Conservation (phyloP, 2,888 invertebrate species). For the Cyclophora punctaria region DNA sequence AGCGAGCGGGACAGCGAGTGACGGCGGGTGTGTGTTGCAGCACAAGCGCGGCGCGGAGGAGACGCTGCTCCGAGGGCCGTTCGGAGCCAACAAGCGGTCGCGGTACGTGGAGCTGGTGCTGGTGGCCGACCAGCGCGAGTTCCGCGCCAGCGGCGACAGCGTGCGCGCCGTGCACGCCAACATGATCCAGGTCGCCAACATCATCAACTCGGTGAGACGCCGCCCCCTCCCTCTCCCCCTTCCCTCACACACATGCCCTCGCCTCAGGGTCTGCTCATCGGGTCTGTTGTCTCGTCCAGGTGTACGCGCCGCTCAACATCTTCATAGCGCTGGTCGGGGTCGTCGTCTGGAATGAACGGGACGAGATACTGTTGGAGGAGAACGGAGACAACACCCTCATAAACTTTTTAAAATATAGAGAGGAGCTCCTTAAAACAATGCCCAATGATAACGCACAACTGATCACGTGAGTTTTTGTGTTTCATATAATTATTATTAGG, state of each 20-base stretch:
- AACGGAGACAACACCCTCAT: slow-evolving; percentile 93
- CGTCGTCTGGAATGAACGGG: slow-evolving; percentile 93
- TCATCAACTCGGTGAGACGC: slow-evolving; percentile 92
- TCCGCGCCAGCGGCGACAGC: slow-evolving; percentile 84
- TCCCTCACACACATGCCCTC: neutral
- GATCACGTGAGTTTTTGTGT: slow-evolving; percentile 81
- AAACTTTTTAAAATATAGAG: slow-evolving; percentile 92
- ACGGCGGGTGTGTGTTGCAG: slow-evolving; percentile 52
- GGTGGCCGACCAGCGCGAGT: slow-evolving; percentile 92
- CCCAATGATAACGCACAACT: slow-evolving; percentile 98
- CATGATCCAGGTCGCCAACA: slow-evolving; percentile 95
- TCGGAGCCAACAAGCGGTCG: slow-evolving; percentile 88
- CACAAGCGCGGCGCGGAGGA: slow-evolving; percentile 80
- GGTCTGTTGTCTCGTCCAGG: slow-evolving; percentile 65
- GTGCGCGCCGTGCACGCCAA: slow-evolving; percentile 83
- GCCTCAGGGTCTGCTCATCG: neutral
- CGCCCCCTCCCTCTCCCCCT: neutral
- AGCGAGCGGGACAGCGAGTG: neutral
- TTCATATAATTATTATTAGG: too few species aligned
- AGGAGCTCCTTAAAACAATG: slow-evolving; percentile 84
- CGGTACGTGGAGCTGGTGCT: slow-evolving; percentile 92
- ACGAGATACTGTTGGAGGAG: slow-evolving; percentile 86
- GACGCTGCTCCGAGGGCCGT: slow-evolving; percentile 83
- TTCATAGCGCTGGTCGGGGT: slow-evolving; percentile 97
- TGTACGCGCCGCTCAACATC: slow-evolving; percentile 95